Base-by-base conservation (phyloP, 2,888 invertebrate genomes). In the Dryobotodes eremita region DNA sequence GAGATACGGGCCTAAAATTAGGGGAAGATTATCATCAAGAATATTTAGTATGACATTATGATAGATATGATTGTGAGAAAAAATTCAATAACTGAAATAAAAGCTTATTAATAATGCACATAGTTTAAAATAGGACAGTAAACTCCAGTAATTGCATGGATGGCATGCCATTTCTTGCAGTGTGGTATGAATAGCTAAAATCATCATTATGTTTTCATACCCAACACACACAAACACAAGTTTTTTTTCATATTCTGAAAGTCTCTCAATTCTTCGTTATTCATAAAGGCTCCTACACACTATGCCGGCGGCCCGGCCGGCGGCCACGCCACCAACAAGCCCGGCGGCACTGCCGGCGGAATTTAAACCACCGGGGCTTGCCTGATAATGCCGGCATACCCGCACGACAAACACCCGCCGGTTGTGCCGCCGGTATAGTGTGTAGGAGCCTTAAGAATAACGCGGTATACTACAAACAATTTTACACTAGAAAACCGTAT, bases 1-100 rank as follows among this genome's bases (percentile, higher is more conserved):
- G 99, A 98, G 95, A 99, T 98, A 97, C 98, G 98, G 93, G 98
- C 98, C 98, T 99, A 98, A 97, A 98, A 98, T 96, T 95, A 89
- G 93, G 94, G 94, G 92, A 94, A 94, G 91, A 92, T 90, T 84
- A 90, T 88, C 83, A 92, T 91, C 84, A 91, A 90, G 84, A 84
- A 88, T 81, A 89, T 80, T 86, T 86, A 36, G 48, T 83, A 79
- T 82, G 71, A 71, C 80, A 76, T 88, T 71, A 71, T 83, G 83
- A 86, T 57, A 57, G 17, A 55, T 74, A 82, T 85, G 76, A 78
- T 65, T 53, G 50, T 86, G 80, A 80, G 71, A 80, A 65, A 50
- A 84, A 66, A 87, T 77, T 75, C 75, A 69, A 66, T 81, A 84
- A 86, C 94, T 94, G 94, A 84, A 94, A 94, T 80, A 87, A 92